A percentile compares a stretch with the other conserved stretches of the same genome.
phyloP scores from a whole-genome alignment of 2,797 vertebrate species.

The Gymnoscopelus braueri region DNA sequence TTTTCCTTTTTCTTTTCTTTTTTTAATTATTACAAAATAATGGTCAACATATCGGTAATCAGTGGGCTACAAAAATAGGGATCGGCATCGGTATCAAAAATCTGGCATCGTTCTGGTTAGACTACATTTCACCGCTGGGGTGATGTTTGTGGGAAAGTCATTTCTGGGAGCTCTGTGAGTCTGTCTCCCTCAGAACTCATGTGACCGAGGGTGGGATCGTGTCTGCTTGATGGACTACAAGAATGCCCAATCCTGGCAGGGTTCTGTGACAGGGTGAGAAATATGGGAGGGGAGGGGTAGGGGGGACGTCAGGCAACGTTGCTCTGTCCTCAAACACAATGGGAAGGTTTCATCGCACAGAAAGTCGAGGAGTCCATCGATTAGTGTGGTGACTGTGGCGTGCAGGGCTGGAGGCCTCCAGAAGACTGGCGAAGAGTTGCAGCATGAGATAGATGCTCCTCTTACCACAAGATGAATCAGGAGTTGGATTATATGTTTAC shows the following conservation, averaged over 20 bases:
- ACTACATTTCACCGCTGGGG: background rate
- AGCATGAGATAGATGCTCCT: slow-evolving; percentile 70
- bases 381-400: slow-evolving; percentile 39
- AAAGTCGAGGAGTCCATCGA: slow-evolving; percentile 42
- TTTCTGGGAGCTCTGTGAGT: slow-evolving; percentile 10
- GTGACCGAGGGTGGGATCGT: slow-evolving; percentile 71
- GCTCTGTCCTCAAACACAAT: slow-evolving; percentile 64
- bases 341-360: slow-evolving; percentile 61
- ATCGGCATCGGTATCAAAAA: too few relatives aligned
- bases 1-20: too few relatives aligned
- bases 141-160: slow-evolving; percentile 36
- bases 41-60: too few relatives aligned
- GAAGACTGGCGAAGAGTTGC: slow-evolving; percentile 36
- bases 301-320: slow-evolving; percentile 33
- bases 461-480: slow-evolving; percentile 75
- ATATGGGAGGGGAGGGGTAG: background rate
- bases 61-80: too few relatives aligned
- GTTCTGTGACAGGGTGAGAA: slow-evolving; percentile 29
- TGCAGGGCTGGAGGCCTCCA: slow-evolving; percentile 42
- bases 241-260: slow-evolving; percentile 51
- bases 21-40: too few relatives aligned
- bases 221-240: slow-evolving; percentile 55
- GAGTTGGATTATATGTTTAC: slow-evolving; percentile 86
- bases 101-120: too few relatives aligned
- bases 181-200: slow-evolving; percentile 62